Evolutionary conservation across 2,113 vertebrate species (phyloP).

Genomic region (Gulo gulo): DNA sequence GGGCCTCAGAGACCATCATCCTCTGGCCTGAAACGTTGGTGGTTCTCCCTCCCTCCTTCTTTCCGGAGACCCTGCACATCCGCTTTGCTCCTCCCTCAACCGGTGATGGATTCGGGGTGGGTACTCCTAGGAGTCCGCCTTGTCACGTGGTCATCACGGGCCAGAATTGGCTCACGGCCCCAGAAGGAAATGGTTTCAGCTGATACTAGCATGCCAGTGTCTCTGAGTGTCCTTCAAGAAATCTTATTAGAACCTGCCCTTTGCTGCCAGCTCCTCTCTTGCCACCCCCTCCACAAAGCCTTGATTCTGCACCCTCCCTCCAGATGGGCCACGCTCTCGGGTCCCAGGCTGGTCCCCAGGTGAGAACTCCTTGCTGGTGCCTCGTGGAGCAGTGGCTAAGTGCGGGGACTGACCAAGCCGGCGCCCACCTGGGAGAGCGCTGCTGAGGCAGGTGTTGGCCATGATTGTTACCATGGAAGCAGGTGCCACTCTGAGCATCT

Average conservation of each 20-base stretch:
- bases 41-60: background rate
- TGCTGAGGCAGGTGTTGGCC: background rate
- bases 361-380: background rate
- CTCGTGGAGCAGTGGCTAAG: no score
- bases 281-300: accelerated
- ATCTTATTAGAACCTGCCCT: background rate
- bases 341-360: background rate
- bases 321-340: background rate
- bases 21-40: no score
- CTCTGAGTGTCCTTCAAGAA: background rate
- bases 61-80: background rate
- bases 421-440: background rate
- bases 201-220: background rate
- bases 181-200: background rate
- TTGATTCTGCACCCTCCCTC: accelerated
- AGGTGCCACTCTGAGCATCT: background rate
- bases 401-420: background rate
- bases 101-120: accelerated
- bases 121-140: background rate
- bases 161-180: background rate
- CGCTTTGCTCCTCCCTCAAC: background rate
- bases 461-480: background rate
- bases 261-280: background rate
- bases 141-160: no score
- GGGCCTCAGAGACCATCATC: background rate